Evolutionary conservation across 2,888 invertebrate genomes (phyloP), one percentile per base, ranked within the genome.

Genomic region (Gymnosoma rotundatum): DNA sequence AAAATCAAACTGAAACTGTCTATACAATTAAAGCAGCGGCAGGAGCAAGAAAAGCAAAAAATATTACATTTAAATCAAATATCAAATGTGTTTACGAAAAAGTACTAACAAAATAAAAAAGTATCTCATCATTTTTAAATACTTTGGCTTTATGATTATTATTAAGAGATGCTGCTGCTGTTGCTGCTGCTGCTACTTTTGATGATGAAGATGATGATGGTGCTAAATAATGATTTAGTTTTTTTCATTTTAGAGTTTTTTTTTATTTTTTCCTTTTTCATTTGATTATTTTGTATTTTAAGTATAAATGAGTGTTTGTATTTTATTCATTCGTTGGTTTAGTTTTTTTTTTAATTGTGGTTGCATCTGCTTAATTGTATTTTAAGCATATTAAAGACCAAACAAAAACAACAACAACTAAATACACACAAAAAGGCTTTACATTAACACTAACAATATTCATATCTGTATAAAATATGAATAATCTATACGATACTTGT

Each of bases 291-390:
- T 73, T 64, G 64, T 75, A 58, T 75, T 75, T 75, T 64, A 48
- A 70, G 75, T 81, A 56, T 70, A 66, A 72, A 66, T 66, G 56
- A 63, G 58, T 80, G 69, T 78, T 21, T 64, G 36, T 18, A 18
- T 42, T 79, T 60, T 38, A 52, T 67, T 76, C 38, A 76, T 52
- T 42, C 42, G 50, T 74, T 50, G 42, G 48, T 78, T 45, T 54
- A 52, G 48, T 56, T 56, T 48, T 58, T 56, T 56, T 48, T 58
- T 58, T 32, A 38, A 42, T 70, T 80, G 66, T 56, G 75, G 75
- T 20, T 72, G 83, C 83, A 83, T 83, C 78, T 78, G 83, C 67
- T 83, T 83, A 83, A 83, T 83, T 83, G 83, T 78, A 83, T 83
- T 78, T 83, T 83, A 83, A 83, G 83, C 78, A 78, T 83, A 83